These are phyloP conservation scores for Eumeta japonica DNA, from an alignment of 1,140 invertebrate species.

Conservation along the genomic window DNA sequence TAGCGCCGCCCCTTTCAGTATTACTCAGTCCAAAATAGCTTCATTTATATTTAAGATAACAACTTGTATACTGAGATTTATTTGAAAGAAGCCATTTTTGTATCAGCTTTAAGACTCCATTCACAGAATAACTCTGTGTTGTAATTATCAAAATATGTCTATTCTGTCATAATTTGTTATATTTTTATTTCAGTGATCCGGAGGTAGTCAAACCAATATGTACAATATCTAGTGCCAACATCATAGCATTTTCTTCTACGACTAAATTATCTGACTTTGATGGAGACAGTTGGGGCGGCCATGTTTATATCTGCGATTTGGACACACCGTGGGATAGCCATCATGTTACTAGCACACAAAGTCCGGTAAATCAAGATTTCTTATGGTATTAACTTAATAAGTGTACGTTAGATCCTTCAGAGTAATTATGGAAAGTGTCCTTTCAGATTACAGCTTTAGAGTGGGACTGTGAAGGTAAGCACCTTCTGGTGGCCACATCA, in stretches of 20 bases:
- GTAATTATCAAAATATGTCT: too few relatives aligned
- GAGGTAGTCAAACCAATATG: conserved; percentile 60
- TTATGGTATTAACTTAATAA: conserved; percentile 16
- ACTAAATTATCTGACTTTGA: conserved; percentile 67
- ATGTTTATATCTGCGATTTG: conserved; percentile 84
- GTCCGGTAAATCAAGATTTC: conserved; percentile 30
- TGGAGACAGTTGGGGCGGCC: conserved; percentile 69
- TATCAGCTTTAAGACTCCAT: too few relatives aligned
- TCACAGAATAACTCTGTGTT: too few relatives aligned
- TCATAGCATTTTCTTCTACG: conserved; percentile 76
- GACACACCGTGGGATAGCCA: conserved; percentile 82
- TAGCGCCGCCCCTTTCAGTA: too few relatives aligned
- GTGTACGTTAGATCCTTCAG: conserved; percentile 57
- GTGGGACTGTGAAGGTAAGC: conserved; percentile 81
- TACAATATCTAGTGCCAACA: conserved; percentile 75
- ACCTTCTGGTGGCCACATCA: conserved; percentile 73
- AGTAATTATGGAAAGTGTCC: too few relatives aligned
- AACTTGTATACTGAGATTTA: too few relatives aligned
- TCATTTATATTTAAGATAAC: too few relatives aligned
- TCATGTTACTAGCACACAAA: conserved; percentile 60
- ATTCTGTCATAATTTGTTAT: too few relatives aligned
- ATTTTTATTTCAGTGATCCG: too few relatives aligned
- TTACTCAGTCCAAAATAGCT: too few relatives aligned
- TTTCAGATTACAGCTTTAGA: conserved; percentile 73
- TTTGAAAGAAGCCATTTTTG: too few relatives aligned